phyloP scores from a whole-genome alignment of 2,113 vertebrate genomes.

The Pseudorectes ferrugineus region DNA sequence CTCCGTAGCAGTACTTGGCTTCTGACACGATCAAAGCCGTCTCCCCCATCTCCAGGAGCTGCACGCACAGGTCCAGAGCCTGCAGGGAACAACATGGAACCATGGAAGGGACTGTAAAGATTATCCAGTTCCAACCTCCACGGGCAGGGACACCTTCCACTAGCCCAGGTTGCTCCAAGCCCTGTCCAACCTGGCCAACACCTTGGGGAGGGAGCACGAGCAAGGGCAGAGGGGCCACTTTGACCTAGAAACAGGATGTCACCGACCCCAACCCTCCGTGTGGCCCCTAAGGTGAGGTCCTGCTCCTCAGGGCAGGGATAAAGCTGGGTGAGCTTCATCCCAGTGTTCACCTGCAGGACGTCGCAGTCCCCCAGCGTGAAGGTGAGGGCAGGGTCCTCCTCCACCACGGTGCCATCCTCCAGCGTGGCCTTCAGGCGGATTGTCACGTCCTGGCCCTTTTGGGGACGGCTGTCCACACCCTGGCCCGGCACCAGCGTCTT shows the following conservation, averaged over 20 bases:
- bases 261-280: accelerated
- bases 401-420: constrained; percentile 72
- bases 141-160: not conserved
- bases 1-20: constrained; percentile 89
- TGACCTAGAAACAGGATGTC: accelerated
- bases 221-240: accelerated
- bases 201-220: accelerated
- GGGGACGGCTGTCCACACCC: constrained; percentile 77
- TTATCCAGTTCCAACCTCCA: not conserved
- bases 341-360: constrained; percentile 83
- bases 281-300: accelerated
- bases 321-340: not conserved
- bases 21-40: constrained; percentile 80
- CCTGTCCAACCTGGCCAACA: not conserved
- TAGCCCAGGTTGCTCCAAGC: not conserved
- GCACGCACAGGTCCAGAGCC: constrained; percentile 90
- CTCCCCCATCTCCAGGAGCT: constrained; percentile 88
- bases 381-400: constrained; percentile 73
- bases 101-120: accelerated
- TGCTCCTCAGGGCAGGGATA: accelerated
- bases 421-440: constrained; percentile 78
- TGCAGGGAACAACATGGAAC: not conserved
- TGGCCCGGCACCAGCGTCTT: constrained; percentile 81
- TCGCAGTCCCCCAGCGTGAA: constrained; percentile 94
- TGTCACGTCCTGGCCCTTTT: constrained; percentile 86